A percentile compares a stretch with the other conserved stretches of the same genome.
Evolutionary conservation across 53 echinoderm and acorn worm genomes (phyloP).

Genomic region (Mesocentrotus franciscanus): DNA sequence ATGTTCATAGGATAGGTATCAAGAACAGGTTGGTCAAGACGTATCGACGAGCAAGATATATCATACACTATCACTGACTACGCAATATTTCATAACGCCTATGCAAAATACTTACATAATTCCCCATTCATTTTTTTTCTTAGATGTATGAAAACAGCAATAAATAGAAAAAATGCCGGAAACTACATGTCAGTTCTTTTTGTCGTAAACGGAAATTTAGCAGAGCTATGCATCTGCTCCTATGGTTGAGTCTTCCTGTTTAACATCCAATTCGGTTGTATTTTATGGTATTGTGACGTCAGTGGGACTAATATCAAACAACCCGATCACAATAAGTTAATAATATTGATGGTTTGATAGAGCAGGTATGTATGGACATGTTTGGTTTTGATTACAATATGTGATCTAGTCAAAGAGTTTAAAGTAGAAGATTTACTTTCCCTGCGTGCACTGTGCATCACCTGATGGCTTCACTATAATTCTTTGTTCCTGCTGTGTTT

Average conservation of each 20-base stretch:
- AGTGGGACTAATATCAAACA: constrained; percentile 2
- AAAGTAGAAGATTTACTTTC: background rate
- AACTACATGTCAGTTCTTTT: constrained; percentile 39
- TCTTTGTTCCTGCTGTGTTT: no score
- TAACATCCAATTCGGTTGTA: constrained; percentile 3
- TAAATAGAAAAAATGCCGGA: constrained; percentile 3
- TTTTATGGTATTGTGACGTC: constrained; percentile 6
- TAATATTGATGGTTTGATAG: constrained; percentile 7
- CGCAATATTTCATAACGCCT: background rate
- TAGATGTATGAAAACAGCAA: background rate
- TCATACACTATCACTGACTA: no score
- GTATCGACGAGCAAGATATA: no score
- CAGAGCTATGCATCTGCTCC: constrained; percentile 37
- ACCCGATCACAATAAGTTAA: constrained; percentile 1
- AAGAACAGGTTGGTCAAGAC: no score
- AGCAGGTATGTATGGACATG: background rate
- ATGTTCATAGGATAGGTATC: no score
- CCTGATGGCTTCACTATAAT: no score
- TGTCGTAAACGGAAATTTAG: constrained; percentile 13
- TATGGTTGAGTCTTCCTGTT: background rate
- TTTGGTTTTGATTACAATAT: background rate
- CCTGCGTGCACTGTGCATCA: no score
- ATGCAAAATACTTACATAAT: background rate
- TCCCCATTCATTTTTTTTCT: background rate
- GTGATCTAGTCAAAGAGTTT: background rate